Evolutionary conservation across 1,140 invertebrate genomes (phyloP), one percentile per base, ranked within the genome.

Genomic region (Sminthurides bifidus): DNA sequence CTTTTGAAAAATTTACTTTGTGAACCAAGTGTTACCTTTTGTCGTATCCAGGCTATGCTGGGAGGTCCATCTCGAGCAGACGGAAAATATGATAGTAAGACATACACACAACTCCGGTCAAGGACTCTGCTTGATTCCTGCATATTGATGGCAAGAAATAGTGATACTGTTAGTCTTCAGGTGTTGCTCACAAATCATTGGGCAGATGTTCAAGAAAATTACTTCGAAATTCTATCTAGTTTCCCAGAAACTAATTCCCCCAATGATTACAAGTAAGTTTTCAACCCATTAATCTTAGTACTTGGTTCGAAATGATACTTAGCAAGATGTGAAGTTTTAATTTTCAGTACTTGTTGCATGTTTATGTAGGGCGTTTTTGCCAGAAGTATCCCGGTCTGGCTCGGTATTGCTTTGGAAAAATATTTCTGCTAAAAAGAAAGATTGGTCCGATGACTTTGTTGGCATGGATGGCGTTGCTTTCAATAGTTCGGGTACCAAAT

Each of bases 211-310:
- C 65, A 78, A 30, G 70, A 75, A n/a, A 79, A 85, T 71, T 82
- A 82, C 70, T 67, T 88, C 26, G 70, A 79, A 24, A 79, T 88
- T 40, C 68, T 89, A 24, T 81, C 77, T 43, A 82, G 82, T 68
- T 78, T 89, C 64, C 84, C 85, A 19, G 85, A 89, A 72, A 85
- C 83, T 1, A 73, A 81, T 12, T 74, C 77, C 60, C 85, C 85
- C 14, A 59, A 72, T 46, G 76, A 79, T 38, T 90, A 87, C 66
- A 74, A 77, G 59, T 68, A 58, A 33, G 35, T 49, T n/a, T 38
- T 10, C 10, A 44, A 17, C 30, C 19, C 6, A 23, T 2, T 52
- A 37, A 19, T 12, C 31, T 35, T 51, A 29, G 29, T 35, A 15
- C 14, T 54, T 48, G 6, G 12, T 1, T 50, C 5, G 33, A 14